Base-by-base conservation (phyloP, 2,113 vertebrate species). In the Anolis sagrei region DNA sequence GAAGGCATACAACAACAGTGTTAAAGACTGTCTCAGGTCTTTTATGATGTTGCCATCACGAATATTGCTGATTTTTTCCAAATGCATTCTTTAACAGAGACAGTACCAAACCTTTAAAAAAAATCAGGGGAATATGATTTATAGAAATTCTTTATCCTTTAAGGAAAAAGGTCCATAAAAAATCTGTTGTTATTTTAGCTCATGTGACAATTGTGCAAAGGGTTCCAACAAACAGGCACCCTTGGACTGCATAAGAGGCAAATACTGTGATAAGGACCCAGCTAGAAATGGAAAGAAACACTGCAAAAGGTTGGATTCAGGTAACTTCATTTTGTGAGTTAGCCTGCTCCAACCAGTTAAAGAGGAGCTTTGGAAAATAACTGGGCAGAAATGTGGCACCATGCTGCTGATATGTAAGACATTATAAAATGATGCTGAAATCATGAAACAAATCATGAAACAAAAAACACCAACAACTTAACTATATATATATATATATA, bases 121-220 rank as follows among this genome's bases (percentile, higher is more conserved):
- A 83, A 58, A 92, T 87, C 81, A 89, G 90, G 70, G 61, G 92
- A 93, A 62, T 69, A 93, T 91, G 61, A 76, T 29, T 29, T 34
- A 23, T n/a, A 23, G 32, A 10, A 14, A n/a, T 49, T 44, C 48
- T n/a, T 44, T 16, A 7, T 44, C 8, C 10, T 34, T 8, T 2
- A 44, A 49, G 29, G 16, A 19, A 70, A 32, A 51, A 44, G 1
- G 23, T 14, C 7, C 39, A 44, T 49, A 13, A 10, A 21, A 39
- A 7, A 36, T 3, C 13, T 29, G 10, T 66, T 29, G 10, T 66
- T 27, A 64, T 39, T 5, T 18, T 36, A 79, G 27, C 36, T 39
- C 10, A 79, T 19, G 5, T 34, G 8, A 61, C n/a, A 13, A 36
- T 54, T 62, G 32, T 79, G 54, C 32, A 62, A 23, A 78, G 51